Percentiles rank a stretch among this genome's conserved stretches.
Evolutionary conservation across 2,888 invertebrate species (phyloP).

Genomic region (Bimastos eiseni): DNA sequence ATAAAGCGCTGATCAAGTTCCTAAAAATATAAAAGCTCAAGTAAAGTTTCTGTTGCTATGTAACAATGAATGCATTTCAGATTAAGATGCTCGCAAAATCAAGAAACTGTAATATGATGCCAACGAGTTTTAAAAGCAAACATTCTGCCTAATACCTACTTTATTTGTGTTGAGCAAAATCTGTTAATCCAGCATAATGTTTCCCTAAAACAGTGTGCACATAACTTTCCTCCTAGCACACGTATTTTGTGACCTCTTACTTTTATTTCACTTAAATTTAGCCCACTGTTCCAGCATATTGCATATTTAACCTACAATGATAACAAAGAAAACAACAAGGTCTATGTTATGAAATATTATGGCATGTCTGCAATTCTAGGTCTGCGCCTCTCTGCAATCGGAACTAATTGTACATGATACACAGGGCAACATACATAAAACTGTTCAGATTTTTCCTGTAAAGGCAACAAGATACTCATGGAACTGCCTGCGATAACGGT

Average conservation of each 20-base stretch:
- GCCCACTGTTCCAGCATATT: too few relatives aligned
- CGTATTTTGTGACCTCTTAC: too few relatives aligned
- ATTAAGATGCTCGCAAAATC: not conserved
- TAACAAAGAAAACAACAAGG: too few relatives aligned
- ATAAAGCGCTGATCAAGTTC: conserved; percentile 57
- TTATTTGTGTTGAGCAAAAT: not conserved
- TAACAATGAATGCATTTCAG: not conserved
- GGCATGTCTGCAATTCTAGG: too few relatives aligned
- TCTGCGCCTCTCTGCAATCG: too few relatives aligned
- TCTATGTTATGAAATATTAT: too few relatives aligned
- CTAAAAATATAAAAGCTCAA: conserved; percentile 43
- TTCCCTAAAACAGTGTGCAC: too few relatives aligned
- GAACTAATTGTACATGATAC: too few relatives aligned
- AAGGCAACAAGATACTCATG: not conserved
- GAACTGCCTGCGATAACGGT: not conserved
- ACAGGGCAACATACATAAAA: too few relatives aligned
- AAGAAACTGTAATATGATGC: not conserved
- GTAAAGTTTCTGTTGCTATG: not conserved
- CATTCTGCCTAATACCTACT: not conserved
- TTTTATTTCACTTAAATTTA: too few relatives aligned
- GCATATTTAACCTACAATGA: too few relatives aligned
- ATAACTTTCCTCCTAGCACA: too few relatives aligned
- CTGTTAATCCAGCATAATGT: not conserved
- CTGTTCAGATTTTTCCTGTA: not conserved
- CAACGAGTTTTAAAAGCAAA: not conserved